Conservation (phyloP, 2,888 invertebrate genomes). For the Eubasilissa splendida region DNA sequence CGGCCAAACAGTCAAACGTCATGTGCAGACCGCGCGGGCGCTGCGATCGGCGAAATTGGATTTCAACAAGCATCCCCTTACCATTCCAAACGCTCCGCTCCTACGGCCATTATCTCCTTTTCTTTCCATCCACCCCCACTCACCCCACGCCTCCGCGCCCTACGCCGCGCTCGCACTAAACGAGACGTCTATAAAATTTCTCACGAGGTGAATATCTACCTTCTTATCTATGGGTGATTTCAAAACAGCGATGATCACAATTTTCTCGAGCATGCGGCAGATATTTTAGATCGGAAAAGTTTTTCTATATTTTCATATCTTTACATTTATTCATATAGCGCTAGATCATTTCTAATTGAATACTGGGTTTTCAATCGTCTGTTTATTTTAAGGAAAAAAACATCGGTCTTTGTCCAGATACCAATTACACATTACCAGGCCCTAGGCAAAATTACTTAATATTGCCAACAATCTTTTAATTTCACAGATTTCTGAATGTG, state of each 20-base stretch:
- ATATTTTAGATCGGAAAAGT: too few relatives aligned
- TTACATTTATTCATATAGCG: too few relatives aligned
- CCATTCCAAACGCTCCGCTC: constrained; percentile 25
- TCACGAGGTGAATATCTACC: constrained; percentile 12
- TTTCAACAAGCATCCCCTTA: constrained; percentile 69
- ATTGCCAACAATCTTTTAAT: too few relatives aligned
- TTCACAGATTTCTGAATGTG: too few relatives aligned
- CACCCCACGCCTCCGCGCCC: constrained; percentile 1
- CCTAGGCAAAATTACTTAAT: too few relatives aligned
- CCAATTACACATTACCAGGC: too few relatives aligned
- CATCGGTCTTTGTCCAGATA: too few relatives aligned
- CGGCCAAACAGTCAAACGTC: constrained; percentile 50
- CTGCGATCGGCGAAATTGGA: constrained; percentile 73
- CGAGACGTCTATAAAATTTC: constrained; percentile 25
- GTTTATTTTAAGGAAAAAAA: too few relatives aligned
- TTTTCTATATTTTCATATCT: too few relatives aligned
- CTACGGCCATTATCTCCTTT: constrained; percentile 47
- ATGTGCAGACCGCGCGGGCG: constrained; percentile 63
- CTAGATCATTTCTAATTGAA: too few relatives aligned
- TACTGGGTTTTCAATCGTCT: too few relatives aligned
- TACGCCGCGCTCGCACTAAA: constrained; percentile 6
- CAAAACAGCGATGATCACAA: background rate
- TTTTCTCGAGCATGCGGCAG: background rate
- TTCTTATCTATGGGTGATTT: background rate
- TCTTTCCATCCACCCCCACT: constrained; percentile 46